Evolutionary conservation across 2,113 vertebrate genomes (phyloP).

Genomic region (Hypomesus transpacificus): DNA sequence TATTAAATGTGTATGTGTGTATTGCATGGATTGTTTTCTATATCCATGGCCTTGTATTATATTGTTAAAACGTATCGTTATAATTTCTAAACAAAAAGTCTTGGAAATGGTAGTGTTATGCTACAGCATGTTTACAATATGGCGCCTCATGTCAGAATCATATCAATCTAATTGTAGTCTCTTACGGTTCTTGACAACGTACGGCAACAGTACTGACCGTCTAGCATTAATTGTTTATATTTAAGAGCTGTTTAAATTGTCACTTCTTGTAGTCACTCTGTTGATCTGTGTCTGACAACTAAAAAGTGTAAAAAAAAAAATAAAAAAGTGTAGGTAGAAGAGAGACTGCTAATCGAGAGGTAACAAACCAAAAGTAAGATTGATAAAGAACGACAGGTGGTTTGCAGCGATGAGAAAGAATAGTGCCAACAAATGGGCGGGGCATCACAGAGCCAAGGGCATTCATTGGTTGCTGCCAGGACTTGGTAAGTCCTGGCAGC

Average conservation of each 20-base stretch:
- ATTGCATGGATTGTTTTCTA: constrained; percentile 53
- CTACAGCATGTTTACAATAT: constrained; percentile 58
- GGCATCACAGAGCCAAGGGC: background rate
- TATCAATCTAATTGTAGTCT: constrained; percentile 28
- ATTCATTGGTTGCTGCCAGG: background rate
- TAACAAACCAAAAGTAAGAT: background rate
- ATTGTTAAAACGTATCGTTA: constrained; percentile 50
- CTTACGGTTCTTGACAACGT: background rate
- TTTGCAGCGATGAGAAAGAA: background rate
- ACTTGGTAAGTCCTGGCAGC: background rate
- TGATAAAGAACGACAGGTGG: background rate
- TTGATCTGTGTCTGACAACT: no score
- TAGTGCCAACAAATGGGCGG: background rate
- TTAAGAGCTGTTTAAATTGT: no score
- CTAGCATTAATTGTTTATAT: background rate
- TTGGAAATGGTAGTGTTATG: constrained; percentile 54
- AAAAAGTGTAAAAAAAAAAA: no score
- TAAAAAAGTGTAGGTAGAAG: no score
- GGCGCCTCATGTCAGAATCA: constrained; percentile 46
- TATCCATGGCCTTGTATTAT: constrained; percentile 62
- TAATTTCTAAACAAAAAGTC: constrained; percentile 47
- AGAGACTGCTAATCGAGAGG: no score
- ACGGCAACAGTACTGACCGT: background rate
- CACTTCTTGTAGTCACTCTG: no score
- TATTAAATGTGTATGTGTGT: constrained; percentile 51